Base-by-base conservation (phyloP, 1,140 invertebrate genomes). In the Magallana ariakensis region DNA sequence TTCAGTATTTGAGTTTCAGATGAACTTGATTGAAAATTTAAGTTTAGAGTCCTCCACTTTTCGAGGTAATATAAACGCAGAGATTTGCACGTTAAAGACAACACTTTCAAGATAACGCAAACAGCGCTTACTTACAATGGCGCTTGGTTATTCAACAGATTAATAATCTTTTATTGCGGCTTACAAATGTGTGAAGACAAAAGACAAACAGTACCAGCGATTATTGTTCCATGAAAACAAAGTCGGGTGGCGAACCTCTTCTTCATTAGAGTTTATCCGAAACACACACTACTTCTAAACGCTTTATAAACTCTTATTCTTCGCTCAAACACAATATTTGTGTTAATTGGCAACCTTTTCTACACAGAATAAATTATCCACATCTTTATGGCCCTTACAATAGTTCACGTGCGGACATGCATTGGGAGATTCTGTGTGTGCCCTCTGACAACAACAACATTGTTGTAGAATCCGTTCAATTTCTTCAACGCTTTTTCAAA, bases 281-380 rank as follows among this genome's bases (percentile, higher is more conserved):
- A 75, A 15, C 66, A 75, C 66, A 75, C 33, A 75, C 66, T 26
- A 13, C 66, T 75, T 75, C 66, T 33, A 11, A 13, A 26, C 66
- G n/a, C 19, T 70, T 70, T 70, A 70, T 70, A 70, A 70, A 33
- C 66, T 75, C 22, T 75, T 26, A 75, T 75, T 75, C 66, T 75
- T 75, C 66, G 22, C 22, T 1, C 8, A 75, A 26, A 13, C 66
- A 33, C 66, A 75, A 75, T 75, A 75, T 75, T 75, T 19, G 22
- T 75, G 26, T 75, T 75, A 75, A 75, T 75, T 75, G 66, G 22
- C 66, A 75, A 75, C 66, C 22, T 75, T 75, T 75, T 75, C 66
- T 75, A 75, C 22, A 75, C 66, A 75, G 33, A 75, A 75, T 10
- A 75, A 75, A 75, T 75, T 75, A 60, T 60, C 10, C 22, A 26